Base-by-base conservation (phyloP, 2,888 invertebrate genomes). In the Chrysolina oricalcia region DNA sequence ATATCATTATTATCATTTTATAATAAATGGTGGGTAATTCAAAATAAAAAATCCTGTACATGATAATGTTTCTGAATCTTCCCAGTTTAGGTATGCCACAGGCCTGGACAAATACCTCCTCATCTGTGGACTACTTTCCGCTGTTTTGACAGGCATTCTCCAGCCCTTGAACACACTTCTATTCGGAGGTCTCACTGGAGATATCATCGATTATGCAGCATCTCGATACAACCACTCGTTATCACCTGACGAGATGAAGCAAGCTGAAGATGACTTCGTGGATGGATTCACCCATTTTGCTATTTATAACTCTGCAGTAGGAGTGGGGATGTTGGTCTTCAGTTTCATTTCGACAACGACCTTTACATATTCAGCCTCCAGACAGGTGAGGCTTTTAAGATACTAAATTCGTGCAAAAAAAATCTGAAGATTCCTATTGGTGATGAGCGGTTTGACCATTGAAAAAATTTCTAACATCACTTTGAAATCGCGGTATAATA, bases 311-410 rank as follows among this genome's bases (percentile, higher is more conserved):
- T 88, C 89, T 0, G 84, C 91, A 4, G 89, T 94, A 53, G 95
- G 95, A 65, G 85, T 89, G 0, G 85, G 90, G 0, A 91, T 94
- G 86, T 87, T 95, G 0, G 65, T 92, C 0, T 87, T 93, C 74
- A 92, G 93, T 70, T 95, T 94, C 83, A 79, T 91, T 6, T 92
- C 93, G 0, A 91, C 94, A 0, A 91, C 92, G 4, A 81, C 92
- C 2, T 94, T 95, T 88, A 95, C 94, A 85, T 92, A 92, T 74
- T 91, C 93, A 0, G 93, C 95, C 0, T 92, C 93, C 84, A 92
- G 92, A 82, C 94, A 94, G 90, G 93, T 93, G 85, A 83, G 76
- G 80, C 65, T 68, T 62, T 48, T 11, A 3, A 11, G 40, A 13
- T 13, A 15, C 10, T 27, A 48, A 53, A 3, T 27, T n/a, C n/a